Base-by-base conservation (phyloP, 2,888 invertebrate genomes). In the Eupsilia transversa region DNA sequence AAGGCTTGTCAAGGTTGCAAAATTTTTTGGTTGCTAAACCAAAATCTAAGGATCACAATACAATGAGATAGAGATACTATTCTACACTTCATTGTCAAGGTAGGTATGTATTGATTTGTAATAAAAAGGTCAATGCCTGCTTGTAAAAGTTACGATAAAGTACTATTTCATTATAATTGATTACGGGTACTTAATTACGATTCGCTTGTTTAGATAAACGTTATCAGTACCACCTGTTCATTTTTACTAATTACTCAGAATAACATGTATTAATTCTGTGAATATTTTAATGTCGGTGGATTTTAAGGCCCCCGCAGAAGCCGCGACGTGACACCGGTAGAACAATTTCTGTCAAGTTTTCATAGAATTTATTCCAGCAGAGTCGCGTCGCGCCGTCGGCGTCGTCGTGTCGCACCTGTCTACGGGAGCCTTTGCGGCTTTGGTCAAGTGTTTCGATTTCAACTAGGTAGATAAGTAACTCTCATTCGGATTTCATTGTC, bases 91-190 rank as follows among this genome's bases (percentile, higher is more conserved):
- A 14, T 7, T 41, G 0, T n/a, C 4, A 41, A 30, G 23, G 30
- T 54, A 56, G 20, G 27, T 54, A 2, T 23, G 12, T 43, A 43
- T 43, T 33, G 52, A 65, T 52, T 17, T 17, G n/a, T 33, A 52
- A 30, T 41, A 27, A 30, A 67, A 35, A 60, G 60, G 72, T 73
- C 60, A 60, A 72, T 54, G 73, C 17, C 72, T 60, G 33, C 49
- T 30, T 66, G 17, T 52, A 52, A 38, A 41, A 60, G 33, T 27
- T 59, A 41, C 30, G 27, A 59, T 49, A 17, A 63, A 63, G 9
- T 61, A 49, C 4, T n/a, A 27, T 27, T 52, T 10, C 10, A n/a
- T n/a, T 49, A 10, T 52, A 52, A 54, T 54, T 60, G 35, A 46
- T 63, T 49, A 74, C 41, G 52, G 27, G 41, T 38, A n/a, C n/a